A percentile compares a stretch with the other conserved stretches of the same genome.
Conservation (phyloP, 2,113 vertebrate genomes). For the Albula goreensis region DNA sequence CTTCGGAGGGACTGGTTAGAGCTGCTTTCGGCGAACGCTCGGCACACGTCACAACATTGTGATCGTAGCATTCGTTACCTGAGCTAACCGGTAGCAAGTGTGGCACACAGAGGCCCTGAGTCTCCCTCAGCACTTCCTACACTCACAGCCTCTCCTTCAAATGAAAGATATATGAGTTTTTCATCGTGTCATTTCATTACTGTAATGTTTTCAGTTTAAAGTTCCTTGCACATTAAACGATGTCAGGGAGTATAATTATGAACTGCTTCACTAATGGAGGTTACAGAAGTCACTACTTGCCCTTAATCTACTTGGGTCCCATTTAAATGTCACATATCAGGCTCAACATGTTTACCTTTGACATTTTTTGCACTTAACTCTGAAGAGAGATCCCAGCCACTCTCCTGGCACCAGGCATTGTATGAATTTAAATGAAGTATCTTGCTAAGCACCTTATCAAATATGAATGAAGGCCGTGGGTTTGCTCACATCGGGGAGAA, state of each 20-base stretch:
- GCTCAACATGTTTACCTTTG: conserved; percentile 65
- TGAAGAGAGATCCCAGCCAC: conserved; percentile 49
- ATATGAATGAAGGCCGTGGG: conserved; percentile 65
- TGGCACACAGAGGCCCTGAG: neutral
- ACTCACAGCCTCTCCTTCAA: neutral
- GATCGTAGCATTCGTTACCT: neutral
- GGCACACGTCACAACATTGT: neutral
- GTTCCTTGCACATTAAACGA: conserved; percentile 37
- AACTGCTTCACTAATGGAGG: conserved; percentile 53
- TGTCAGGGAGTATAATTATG: conserved; percentile 46
- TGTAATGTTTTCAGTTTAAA: conserved; percentile 1
- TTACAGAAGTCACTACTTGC: conserved; percentile 46
- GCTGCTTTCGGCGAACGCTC: neutral
- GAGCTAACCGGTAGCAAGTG: neutral
- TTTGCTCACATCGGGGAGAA: conserved; percentile 63
- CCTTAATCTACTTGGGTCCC: conserved; percentile 57
- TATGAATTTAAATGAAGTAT: conserved; percentile 68
- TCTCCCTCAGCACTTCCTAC: too few species aligned
- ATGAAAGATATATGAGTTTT: neutral
- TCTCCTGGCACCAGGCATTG: conserved; percentile 58
- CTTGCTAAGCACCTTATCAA: conserved; percentile 69
- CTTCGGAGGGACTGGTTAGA: neutral
- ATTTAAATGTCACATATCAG: conserved; percentile 62
- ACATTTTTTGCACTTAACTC: conserved; percentile 61
- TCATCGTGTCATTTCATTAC: neutral